phyloP scores from a whole-genome alignment of 2,113 vertebrate species.

The Phaetusa simplex region DNA sequence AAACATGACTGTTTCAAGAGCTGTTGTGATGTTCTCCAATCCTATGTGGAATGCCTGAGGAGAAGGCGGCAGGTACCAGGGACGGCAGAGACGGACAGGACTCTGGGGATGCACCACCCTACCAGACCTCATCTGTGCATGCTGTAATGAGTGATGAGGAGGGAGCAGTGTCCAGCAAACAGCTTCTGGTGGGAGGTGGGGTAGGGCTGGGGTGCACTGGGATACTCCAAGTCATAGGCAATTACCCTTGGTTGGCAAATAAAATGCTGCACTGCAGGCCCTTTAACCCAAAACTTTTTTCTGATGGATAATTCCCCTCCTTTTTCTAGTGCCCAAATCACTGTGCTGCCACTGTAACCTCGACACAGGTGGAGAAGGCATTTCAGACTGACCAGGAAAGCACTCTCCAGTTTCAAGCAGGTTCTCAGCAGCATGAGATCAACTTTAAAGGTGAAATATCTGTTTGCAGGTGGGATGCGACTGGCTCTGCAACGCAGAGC shows the following conservation, averaged over 20 bases:
- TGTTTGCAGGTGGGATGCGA: neutral
- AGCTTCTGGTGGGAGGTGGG: neutral
- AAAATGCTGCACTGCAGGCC: neutral
- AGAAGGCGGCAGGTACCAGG: neutral
- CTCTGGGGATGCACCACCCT: neutral
- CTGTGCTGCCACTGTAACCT: neutral
- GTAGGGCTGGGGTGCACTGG: neutral
- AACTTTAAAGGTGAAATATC: neutral
- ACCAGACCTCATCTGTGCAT: rapidly evolving
- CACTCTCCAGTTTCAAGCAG: neutral
- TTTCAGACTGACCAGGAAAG: neutral
- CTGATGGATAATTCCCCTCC: neutral
- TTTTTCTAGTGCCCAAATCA: neutral
- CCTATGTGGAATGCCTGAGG: rapidly evolving
- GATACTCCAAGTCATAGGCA: neutral
- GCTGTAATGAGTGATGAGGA: neutral
- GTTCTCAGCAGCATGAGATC: neutral
- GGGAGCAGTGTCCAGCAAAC: neutral
- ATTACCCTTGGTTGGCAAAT: neutral
- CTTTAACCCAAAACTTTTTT: neutral
- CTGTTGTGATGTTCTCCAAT: neutral
- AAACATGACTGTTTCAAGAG: neutral
- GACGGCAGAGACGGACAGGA: neutral
- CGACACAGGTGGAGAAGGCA: neutral
- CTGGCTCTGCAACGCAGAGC: rapidly evolving